Evolutionary conservation across 2,797 vertebrate genomes (phyloP), one percentile per base, ranked within the genome.

Genomic region (Choloepus didactylus): DNA sequence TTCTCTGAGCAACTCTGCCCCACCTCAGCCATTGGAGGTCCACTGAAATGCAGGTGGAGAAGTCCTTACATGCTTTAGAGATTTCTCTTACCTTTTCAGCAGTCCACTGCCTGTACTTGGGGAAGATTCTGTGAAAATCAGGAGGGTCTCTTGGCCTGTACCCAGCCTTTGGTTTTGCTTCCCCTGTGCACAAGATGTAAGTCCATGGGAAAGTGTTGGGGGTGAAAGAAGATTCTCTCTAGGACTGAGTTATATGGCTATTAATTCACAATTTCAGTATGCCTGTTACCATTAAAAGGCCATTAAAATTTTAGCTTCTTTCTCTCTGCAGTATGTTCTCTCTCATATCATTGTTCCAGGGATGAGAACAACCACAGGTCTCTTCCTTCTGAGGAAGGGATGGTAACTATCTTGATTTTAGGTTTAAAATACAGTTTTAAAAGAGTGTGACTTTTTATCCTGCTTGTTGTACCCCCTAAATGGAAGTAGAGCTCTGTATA

Each of bases 21-120:
- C 46, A 31, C 60, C 2, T 14, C 8, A 4, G 35, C 10, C 51
- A 49, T 0, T 41, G 38, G 54, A 56, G 1, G 1, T 2, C 83
- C 44, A 59, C n/a, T 46, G 11, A 0, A 59, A 7, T 54, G 51
- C 0, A 6, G 2, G 2, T 2, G 11, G 14, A 6, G 21, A 27
- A 49, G 54, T 49, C 7, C 2, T 11, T 11, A 64, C 16, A 6
- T 51, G 2, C 10, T 51, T 31, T 67, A 23, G 51, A 79, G 41
- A 54, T 5, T 60, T 56, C n/a, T 41, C 41, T 77, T 66, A 73
- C 12, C 25, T 79, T 25, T 66, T 86, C 59, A 87, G 31, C 5
- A 60, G 31, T 6, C 29, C 11, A 7, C 16, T 21, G 7, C 29
- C 8, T 54, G 27, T 5, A 5, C 11, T 31, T 59, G 38, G 15